Conservation (phyloP, 2,888 invertebrate genomes). For the Octodonta nipae region DNA sequence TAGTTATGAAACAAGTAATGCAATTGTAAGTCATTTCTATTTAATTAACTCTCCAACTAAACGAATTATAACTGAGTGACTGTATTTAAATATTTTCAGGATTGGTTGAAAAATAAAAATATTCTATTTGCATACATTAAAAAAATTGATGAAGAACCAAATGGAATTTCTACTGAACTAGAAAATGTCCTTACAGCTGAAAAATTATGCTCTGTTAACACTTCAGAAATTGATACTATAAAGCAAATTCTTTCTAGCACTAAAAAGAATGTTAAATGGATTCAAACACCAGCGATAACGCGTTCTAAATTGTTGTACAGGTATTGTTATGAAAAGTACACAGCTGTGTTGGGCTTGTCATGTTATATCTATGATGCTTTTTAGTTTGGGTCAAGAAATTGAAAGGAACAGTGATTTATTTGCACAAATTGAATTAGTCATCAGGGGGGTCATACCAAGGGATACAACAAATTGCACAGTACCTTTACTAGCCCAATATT, state of each 20-base stretch:
- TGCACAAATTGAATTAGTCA: constrained; percentile 33
- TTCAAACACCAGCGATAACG: neutral
- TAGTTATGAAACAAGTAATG: too few relatives aligned
- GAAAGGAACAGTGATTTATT: constrained; percentile 37
- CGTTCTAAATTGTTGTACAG: too few relatives aligned
- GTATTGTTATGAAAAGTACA: too few relatives aligned
- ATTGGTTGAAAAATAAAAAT: constrained; percentile 23
- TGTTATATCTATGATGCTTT: too few relatives aligned
- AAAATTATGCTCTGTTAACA: constrained; percentile 12
- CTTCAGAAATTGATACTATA: constrained; percentile 18
- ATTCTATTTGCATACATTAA: constrained; percentile 18
- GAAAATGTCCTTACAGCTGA: constrained; percentile 11
- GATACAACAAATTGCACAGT: constrained; percentile 33
- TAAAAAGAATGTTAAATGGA: neutral
- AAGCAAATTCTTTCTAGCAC: constrained; percentile 6
- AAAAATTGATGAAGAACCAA: constrained; percentile 8
- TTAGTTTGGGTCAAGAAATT: constrained; percentile 38
- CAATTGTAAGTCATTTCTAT: too few relatives aligned
- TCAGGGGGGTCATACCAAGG: constrained; percentile 24
- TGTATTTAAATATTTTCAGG: too few relatives aligned
- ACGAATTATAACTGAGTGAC: too few relatives aligned
- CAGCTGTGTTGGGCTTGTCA: too few relatives aligned
- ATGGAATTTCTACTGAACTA: constrained; percentile 11
- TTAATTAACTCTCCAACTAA: too few relatives aligned
- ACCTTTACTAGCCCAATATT: constrained; percentile 36